Evolutionary conservation across 2,113 vertebrate species (phyloP).

Genomic region (Corythornis cristatus): DNA sequence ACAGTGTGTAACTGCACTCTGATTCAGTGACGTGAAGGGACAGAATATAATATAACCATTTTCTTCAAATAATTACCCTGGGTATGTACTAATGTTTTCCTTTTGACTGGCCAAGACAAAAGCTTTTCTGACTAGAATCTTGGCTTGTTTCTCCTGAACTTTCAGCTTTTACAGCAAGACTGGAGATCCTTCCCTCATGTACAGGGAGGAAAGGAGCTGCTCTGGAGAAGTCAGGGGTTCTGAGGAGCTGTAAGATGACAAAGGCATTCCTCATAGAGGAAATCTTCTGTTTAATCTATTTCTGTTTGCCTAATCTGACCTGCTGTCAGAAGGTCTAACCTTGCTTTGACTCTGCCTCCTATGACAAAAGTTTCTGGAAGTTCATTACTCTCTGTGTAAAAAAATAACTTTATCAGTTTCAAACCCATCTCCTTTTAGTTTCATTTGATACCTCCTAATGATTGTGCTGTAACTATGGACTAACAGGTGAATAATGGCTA

Average conservation of each 20-base stretch:
- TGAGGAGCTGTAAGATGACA: not conserved
- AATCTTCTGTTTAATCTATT: not conserved
- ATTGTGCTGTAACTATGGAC: not conserved
- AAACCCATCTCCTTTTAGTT: not conserved
- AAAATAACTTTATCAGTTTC: not conserved
- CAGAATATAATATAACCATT: not conserved
- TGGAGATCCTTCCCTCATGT: not conserved
- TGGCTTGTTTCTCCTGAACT: not conserved
- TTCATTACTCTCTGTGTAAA: not conserved
- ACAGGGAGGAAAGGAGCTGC: not conserved
- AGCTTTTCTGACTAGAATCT: not conserved
- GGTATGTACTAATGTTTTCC: not conserved
- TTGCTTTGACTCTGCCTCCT: not conserved
- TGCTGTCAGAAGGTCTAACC: not conserved
- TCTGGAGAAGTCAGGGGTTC: not conserved
- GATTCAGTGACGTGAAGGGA: not conserved
- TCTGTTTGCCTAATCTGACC: not conserved
- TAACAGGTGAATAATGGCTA: not conserved
- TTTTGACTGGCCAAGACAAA: not conserved
- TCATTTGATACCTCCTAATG: not conserved
- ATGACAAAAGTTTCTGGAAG: not conserved
- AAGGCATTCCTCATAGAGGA: not conserved
- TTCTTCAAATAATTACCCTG: not conserved
- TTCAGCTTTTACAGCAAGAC: not conserved
- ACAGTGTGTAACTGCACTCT: not conserved